These are phyloP conservation scores for Pituophis catenifer DNA, from an alignment of 2,113 vertebrate genomes.

Conservation along the genomic window DNA sequence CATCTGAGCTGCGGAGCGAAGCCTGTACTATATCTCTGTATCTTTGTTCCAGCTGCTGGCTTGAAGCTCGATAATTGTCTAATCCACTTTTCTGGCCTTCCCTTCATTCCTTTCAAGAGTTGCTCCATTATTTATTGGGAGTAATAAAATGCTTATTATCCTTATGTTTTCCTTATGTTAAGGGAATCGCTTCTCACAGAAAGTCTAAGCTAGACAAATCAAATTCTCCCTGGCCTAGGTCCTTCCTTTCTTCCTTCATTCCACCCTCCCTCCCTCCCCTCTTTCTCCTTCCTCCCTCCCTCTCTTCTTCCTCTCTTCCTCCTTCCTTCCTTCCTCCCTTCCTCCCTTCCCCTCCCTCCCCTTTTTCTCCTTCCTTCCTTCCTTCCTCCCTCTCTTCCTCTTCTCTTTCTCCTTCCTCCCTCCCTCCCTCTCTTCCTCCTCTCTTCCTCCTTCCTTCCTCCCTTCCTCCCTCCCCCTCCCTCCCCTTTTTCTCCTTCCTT, in stretches of 20 bases:
- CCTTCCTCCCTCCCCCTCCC: fast-evolving
- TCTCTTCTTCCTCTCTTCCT: too few relatives aligned
- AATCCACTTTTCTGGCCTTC: conserved; percentile 22
- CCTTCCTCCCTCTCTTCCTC: fast-evolving
- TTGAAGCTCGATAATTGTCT: background rate
- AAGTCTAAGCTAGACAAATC: background rate
- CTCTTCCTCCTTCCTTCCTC: fast-evolving
- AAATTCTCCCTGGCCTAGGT: background rate
- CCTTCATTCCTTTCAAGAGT: conserved; percentile 13
- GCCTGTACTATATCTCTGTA: background rate
- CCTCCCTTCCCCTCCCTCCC: too few relatives aligned
- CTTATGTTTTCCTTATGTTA: background rate
- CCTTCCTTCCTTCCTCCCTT: fast-evolving
- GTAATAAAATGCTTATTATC: conserved; percentile 9
- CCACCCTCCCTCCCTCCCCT: too few relatives aligned
- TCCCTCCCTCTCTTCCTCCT: fast-evolving
- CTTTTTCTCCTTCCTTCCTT: fast-evolving
- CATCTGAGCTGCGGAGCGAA: background rate
- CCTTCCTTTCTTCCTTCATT: too few relatives aligned
- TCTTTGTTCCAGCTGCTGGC: conserved; percentile 29
- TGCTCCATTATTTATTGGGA: conserved; percentile 14
- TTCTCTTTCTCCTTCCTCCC: too few relatives aligned
- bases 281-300: too few relatives aligned
- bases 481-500: fast-evolving
- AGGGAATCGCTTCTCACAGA: background rate